Evolutionary conservation across 2,888 invertebrate species (phyloP), one percentile per base, ranked within the genome.

Genomic region (Orchesella flavescens): DNA sequence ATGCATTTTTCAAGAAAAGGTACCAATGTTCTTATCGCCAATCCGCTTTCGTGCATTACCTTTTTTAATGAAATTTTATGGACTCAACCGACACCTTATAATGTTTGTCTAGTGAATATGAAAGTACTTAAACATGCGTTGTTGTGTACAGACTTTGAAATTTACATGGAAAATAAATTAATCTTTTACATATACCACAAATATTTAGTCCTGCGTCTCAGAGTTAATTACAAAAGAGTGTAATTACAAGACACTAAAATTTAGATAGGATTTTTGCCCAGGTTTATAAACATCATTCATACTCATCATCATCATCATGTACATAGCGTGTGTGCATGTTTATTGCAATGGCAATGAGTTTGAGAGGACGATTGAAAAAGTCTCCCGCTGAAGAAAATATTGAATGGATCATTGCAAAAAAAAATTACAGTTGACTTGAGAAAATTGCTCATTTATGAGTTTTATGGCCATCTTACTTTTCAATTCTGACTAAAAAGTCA

Each of bases 331-430:
- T 73, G 73, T 34, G 34, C 4, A 1, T 61, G 23, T 66, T 43
- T 43, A 10, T 15, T 17, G n/a, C 43, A 15, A 65, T 15, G 34
- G 55, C 53, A 73, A 75, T 75, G 75, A 65, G 63, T 75, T 75
- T 49, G n/a, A 13, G n/a, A 53, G n/a, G 10, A 53, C n/a, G n/a
- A n/a, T 13, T 13, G 53, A 53, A 75, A 74, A 75, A 75, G 65
- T 75, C 75, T 75, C 75, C 75, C 75, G 75, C 75, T 75, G 75
- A 75, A 75, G 49, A 75, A 65, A 75, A 75, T 75, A 63, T 63
- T 75, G 75, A 75, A 75, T 75, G 75, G 24, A 49, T 75, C 49
- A 75, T 46, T 74, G 74, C 74, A 44, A 43, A 63, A 75, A 74
- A 75, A 53, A 53, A 12, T 1, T 21, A 17, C 63, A 49, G 61